These are phyloP conservation scores for Thymelicus acteon DNA, from an alignment of 2,888 invertebrate genomes.

Conservation along the genomic window DNA sequence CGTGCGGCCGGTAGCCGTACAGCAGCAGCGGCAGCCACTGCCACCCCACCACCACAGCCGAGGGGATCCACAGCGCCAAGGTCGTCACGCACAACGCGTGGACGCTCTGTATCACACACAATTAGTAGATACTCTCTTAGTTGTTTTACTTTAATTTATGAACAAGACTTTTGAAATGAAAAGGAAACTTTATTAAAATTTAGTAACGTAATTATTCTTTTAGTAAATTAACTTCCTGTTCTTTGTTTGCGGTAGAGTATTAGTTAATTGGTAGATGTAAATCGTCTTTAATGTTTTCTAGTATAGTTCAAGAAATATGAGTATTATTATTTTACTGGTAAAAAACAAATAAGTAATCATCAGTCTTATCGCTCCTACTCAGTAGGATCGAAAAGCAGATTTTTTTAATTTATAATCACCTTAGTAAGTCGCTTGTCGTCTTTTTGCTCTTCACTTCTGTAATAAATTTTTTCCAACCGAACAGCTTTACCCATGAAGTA, in stretches of 20 bases:
- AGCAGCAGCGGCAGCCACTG: slow-evolving; percentile 74
- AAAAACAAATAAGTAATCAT: too few relatives aligned
- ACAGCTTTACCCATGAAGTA: slow-evolving; percentile 77
- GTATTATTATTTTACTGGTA: too few relatives aligned
- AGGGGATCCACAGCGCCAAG: slow-evolving; percentile 79
- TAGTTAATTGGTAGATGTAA: too few relatives aligned
- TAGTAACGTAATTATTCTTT: too few relatives aligned
- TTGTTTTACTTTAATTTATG: slow-evolving; percentile 4
- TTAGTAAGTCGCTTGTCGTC: slow-evolving; percentile 76
- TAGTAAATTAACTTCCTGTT: too few relatives aligned
- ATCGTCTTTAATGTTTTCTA: too few relatives aligned
- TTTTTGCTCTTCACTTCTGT: slow-evolving; percentile 70
- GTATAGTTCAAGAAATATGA: too few relatives aligned
- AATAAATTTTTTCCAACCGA: slow-evolving; percentile 74
- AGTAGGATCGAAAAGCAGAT: too few relatives aligned
- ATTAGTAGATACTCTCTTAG: too few relatives aligned
- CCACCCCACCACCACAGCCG: slow-evolving; percentile 75
- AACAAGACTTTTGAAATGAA: neutral
- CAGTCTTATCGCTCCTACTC: too few relatives aligned
- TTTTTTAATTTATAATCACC: slow-evolving; percentile 49
- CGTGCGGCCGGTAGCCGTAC: slow-evolving; percentile 71
- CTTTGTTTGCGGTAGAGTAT: too few relatives aligned
- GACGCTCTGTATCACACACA: slow-evolving; percentile 59
- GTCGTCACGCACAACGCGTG: slow-evolving; percentile 69
- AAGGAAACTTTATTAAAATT: too few relatives aligned